These are phyloP conservation scores for Neolamprologus falcicula DNA, from an alignment of 2,113 vertebrate species.

Conservation along the genomic window DNA sequence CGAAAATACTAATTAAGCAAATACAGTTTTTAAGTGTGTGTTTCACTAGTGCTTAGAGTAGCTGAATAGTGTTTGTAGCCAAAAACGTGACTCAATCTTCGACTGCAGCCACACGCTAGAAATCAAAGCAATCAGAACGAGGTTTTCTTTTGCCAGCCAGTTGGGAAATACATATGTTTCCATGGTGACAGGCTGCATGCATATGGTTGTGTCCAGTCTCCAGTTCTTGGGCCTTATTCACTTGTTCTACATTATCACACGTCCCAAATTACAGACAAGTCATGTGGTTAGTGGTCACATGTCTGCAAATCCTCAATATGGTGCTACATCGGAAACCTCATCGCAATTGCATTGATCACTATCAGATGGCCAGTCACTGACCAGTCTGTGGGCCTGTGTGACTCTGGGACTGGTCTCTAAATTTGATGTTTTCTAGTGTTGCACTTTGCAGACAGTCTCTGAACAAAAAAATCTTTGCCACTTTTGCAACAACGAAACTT, in stretches of 20 bases:
- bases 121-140: background rate
- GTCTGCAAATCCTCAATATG: background rate
- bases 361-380: background rate
- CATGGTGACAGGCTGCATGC: background rate
- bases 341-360: rapidly evolving
- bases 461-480: background rate
- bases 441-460: background rate
- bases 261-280: background rate
- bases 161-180: background rate
- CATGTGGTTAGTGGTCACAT: background rate
- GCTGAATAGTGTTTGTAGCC: background rate
- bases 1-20: background rate
- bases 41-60: background rate
- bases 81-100: background rate
- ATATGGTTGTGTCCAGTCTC: background rate
- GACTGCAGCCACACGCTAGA: rapidly evolving
- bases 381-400: rapidly evolving
- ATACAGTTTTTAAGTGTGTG: background rate
- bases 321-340: rapidly evolving
- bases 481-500: background rate
- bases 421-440: background rate
- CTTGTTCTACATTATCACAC: background rate
- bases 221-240: background rate
- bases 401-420: background rate
- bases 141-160: background rate